Base-by-base conservation (phyloP, 2,113 vertebrate genomes). In the Callaeas wilsoni region DNA sequence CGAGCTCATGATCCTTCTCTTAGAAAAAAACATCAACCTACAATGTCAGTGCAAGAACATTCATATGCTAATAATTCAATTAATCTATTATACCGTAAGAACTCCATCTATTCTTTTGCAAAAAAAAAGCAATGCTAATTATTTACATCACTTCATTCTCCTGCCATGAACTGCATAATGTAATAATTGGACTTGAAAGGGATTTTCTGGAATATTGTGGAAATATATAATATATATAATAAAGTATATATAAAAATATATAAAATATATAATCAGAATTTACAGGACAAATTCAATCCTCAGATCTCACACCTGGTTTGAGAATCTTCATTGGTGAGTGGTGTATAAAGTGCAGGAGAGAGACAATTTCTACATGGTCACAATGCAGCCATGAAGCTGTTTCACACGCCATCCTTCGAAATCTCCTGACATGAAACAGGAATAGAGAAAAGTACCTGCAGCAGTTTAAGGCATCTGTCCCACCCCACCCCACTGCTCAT, bases 1-100 rank as follows among this genome's bases (percentile, higher is more conserved):
- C 41, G 52, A 94, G 47, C 47, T 90, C 84, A 42, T 77, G 81
- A 76, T 32, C 27, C 16, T 82, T 41, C 35, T 78, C 39, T 63
- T 87, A 84, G 23, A 74, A 91, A 94, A 84, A 21, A 20, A 6
- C n/a, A 64, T 59, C 49, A 86, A 15, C 50, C 35, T 53, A 71
- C 80, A 87, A 26, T 70, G 49, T 75, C 81, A 92, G 52, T 62
- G 50, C 46, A 88, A 80, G 42, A 93, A 67, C 33, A 91, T 87
- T 93, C 85, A 70, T 64, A 90, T 83, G 79, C n/a, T 89, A 90
- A 86, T 92, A 92, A 78, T 78, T 78, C 89, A 86, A 87, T 91
- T 64, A 50, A 27, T 84, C 59, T 78, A 56, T 81, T 92, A 78
- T 70, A 81, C 19, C 50, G 59, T 37, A 89, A 60, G 37, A 94